Conservation (phyloP, 1,140 invertebrate genomes). For the Antheraea mylitta region DNA sequence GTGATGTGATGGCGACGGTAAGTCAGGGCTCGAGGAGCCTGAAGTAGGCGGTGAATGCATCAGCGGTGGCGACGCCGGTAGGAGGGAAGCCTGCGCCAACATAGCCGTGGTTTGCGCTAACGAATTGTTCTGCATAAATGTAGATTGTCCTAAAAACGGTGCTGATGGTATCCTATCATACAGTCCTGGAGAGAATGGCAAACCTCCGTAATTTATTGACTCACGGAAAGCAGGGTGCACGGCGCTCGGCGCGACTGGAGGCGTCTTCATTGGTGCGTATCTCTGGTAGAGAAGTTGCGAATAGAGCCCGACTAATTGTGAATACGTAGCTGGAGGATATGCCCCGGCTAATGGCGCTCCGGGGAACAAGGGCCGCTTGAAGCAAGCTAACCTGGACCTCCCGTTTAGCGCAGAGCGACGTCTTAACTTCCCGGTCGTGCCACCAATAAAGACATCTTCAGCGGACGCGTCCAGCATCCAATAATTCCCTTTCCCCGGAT, state of each 20-base stretch:
- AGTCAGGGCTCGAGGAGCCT: conserved; percentile 58
- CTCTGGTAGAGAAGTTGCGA: conserved; percentile 75
- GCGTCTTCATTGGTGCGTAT: conserved; percentile 64
- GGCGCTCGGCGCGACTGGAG: conserved; percentile 52
- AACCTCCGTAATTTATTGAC: conserved; percentile 37
- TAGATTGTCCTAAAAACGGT: conserved; percentile 47
- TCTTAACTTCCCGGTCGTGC: conserved; percentile 96
- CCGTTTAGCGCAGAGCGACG: conserved; percentile 92
- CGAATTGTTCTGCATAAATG: conserved; percentile 37
- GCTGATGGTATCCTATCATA: conserved; percentile 54
- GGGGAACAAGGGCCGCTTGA: conserved; percentile 85
- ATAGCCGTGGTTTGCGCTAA: conserved; percentile 30
- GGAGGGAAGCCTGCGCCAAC: conserved; percentile 41
- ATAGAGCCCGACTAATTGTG: conserved; percentile 69
- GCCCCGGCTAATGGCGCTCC: conserved; percentile 68
- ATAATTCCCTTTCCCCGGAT: conserved; percentile 97
- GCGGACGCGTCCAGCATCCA: conserved; percentile 97
- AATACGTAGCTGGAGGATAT: conserved; percentile 75
- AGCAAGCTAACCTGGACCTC: conserved; percentile 90
- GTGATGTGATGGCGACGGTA: conserved; percentile 59
- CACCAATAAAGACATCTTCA: conserved; percentile 98
- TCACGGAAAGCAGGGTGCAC: conserved; percentile 64
- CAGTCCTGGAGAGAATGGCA: conserved; percentile 53
- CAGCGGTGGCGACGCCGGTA: conserved; percentile 51
- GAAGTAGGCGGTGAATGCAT: conserved; percentile 58